A percentile compares a stretch with the other conserved stretches of the same genome.
Conservation (phyloP, 2,113 vertebrate genomes). For the Colossoma macropomum region DNA sequence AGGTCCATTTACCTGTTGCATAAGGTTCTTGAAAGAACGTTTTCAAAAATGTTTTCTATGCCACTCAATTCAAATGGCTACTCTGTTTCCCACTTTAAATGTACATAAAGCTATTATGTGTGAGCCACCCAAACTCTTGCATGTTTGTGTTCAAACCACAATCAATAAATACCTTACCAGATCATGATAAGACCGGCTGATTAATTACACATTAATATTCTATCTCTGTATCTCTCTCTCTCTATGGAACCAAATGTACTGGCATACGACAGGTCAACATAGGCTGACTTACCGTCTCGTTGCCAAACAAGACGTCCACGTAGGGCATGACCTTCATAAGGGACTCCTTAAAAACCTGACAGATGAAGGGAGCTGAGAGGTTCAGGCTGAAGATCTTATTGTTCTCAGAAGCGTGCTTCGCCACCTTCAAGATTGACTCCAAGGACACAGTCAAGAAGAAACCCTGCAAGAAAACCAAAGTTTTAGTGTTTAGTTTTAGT, state of each 20-base stretch:
- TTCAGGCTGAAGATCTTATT: constrained; percentile 95
- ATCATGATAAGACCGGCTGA: constrained; percentile 6
- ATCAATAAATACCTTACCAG: not conserved
- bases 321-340: constrained; percentile 96
- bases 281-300: constrained; percentile 86
- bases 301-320: constrained; percentile 94
- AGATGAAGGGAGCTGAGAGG: constrained; percentile 96
- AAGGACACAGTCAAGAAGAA: constrained; percentile 96
- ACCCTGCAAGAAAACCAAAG: constrained; percentile 77
- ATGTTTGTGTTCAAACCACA: not conserved
- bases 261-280: not conserved
- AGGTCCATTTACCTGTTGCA: too few species aligned
- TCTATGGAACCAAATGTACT: too few species aligned
- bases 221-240: not conserved
- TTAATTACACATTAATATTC: not conserved
- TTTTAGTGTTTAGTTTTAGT: constrained; percentile 44
- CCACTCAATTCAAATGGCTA: too few species aligned
- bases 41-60: too few species aligned
- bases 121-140: not conserved
- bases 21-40: too few species aligned
- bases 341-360: constrained; percentile 93
- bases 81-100: not conserved
- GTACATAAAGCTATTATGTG: not conserved
- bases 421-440: constrained; percentile 95
- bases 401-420: constrained; percentile 87